These are phyloP conservation scores for Nomada ferruginata DNA, from an alignment of 2,888 invertebrate species.

Conservation along the genomic window DNA sequence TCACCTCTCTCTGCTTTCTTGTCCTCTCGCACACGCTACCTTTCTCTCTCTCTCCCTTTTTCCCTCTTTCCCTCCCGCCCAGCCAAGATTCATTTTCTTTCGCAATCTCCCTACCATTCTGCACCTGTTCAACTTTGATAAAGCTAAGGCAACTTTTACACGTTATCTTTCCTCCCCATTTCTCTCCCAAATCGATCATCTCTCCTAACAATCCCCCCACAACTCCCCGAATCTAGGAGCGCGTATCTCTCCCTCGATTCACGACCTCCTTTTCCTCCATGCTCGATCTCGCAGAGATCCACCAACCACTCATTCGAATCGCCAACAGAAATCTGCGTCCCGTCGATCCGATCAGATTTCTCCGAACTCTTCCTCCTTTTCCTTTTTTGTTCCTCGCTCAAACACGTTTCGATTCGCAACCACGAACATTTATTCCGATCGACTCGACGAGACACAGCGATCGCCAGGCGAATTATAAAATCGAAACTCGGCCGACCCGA, in stretches of 20 bases:
- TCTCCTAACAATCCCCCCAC: not conserved
- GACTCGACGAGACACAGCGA: conserved; percentile 8
- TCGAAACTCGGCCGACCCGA: not conserved
- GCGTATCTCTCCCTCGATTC: not conserved
- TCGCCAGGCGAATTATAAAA: not conserved
- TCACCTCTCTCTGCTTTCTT: not conserved
- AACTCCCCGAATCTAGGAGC: not conserved
- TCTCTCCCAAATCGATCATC: not conserved
- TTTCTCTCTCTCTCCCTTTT: no score
- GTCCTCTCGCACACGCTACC: not conserved
- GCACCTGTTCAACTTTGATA: conserved; percentile 74
- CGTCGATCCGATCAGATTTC: conserved; percentile 18
- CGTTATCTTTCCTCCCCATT: conserved; percentile 22
- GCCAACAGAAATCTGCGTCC: not conserved
- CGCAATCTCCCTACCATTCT: conserved; percentile 11
- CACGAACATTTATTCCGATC: not conserved
- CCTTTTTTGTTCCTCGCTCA: not conserved
- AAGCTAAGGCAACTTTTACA: conserved; percentile 80
- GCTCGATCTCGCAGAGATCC: conserved; percentile 9
- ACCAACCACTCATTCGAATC: conserved; percentile 13
- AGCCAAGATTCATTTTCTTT: not conserved
- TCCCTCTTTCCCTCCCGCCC: not conserved
- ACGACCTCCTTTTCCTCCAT: not conserved
- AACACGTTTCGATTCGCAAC: not conserved
- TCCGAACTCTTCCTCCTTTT: not conserved